A percentile compares a stretch with the other conserved stretches of the same genome.
Evolutionary conservation across 2,797 vertebrate genomes (phyloP).

Genomic region (Cirrhinus molitorella): DNA sequence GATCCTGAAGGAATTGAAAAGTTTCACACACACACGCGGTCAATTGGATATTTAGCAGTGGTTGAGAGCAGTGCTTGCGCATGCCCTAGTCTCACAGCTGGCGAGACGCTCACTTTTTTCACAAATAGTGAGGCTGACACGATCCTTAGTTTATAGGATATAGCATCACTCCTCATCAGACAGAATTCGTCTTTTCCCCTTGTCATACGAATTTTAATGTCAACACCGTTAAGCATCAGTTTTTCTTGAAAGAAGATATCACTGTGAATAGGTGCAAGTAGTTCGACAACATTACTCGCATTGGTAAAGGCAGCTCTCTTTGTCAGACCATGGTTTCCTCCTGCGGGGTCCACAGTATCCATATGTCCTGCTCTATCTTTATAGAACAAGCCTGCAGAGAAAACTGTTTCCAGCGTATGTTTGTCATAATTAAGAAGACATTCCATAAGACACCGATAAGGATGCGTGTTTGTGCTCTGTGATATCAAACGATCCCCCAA

Average conservation of each 20-base stretch:
- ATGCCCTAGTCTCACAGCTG: background rate
- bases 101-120: background rate
- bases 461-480: too few species aligned
- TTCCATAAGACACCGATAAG: too few species aligned
- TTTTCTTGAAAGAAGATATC: constrained; percentile 30
- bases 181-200: background rate
- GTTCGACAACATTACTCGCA: background rate
- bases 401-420: background rate
- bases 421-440: background rate
- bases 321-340: background rate
- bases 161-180: background rate
- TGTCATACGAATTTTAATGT: background rate
- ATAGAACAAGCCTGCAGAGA: too few species aligned
- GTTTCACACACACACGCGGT: background rate
- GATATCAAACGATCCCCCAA: too few species aligned
- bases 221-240: background rate
- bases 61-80: background rate
- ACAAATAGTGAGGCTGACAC: background rate
- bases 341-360: background rate
- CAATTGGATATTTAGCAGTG: background rate
- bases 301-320: background rate
- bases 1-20: background rate
- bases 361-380: background rate
- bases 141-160: background rate
- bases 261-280: background rate